A percentile compares a stretch with the other conserved stretches of the same genome.
phyloP scores from a whole-genome alignment of 2,113 vertebrate species.

The Chionodraco myersi region DNA sequence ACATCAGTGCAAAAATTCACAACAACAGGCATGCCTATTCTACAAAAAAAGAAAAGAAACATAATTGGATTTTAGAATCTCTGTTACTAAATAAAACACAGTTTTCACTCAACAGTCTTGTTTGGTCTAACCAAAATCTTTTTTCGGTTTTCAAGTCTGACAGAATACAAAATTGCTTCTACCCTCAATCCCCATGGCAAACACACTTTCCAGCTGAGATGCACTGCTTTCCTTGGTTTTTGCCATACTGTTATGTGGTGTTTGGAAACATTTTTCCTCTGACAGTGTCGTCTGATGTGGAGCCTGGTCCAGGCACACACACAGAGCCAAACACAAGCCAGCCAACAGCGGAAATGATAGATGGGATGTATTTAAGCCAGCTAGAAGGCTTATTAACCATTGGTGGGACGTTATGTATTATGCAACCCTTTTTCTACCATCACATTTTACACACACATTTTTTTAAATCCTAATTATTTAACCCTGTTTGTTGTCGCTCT shows the following conservation, averaged over 20 bases:
- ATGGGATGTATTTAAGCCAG: constrained; percentile 51
- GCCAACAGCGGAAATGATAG: constrained; percentile 58
- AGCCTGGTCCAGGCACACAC: constrained; percentile 30
- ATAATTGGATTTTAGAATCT: constrained; percentile 34
- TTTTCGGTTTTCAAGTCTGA: constrained; percentile 58
- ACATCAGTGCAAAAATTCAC: neutral
- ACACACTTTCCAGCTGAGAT: constrained; percentile 44
- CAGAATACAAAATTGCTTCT: constrained; percentile 53
- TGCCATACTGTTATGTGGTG: constrained; percentile 53
- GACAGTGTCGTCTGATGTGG: constrained; percentile 59
- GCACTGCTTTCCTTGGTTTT: constrained; percentile 54
- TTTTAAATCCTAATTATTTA: constrained; percentile 15
- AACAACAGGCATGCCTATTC: constrained; percentile 1
- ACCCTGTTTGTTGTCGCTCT: constrained; percentile 46
- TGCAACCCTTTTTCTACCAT: constrained; percentile 19
- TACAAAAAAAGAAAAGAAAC: neutral
- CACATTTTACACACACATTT: constrained; percentile 17
- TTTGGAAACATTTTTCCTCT: constrained; percentile 68
- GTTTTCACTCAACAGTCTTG: constrained; percentile 32
- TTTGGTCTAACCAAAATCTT: constrained; percentile 47
- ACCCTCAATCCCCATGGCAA: constrained; percentile 36
- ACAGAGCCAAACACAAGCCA: constrained; percentile 50
- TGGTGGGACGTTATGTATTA: constrained; percentile 51
- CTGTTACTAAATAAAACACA: neutral
- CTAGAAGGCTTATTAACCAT: constrained; percentile 55